phyloP scores from a whole-genome alignment of 1,140 invertebrate species.

The Potamilus streckersoni region DNA sequence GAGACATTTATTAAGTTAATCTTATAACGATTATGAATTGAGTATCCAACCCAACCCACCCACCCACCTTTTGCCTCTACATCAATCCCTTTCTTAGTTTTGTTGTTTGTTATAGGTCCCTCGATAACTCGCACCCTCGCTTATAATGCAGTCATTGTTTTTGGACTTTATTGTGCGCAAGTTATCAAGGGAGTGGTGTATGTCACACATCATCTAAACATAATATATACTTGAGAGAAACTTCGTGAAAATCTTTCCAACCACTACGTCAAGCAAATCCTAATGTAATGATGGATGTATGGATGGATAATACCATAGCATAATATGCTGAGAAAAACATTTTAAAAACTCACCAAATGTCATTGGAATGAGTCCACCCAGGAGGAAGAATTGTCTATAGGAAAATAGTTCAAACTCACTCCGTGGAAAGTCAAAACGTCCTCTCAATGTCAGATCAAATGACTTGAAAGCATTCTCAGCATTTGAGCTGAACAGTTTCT shows the following conservation, averaged over 20 bases:
- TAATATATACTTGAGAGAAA: background rate
- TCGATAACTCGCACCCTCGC: no score
- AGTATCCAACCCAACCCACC: no score
- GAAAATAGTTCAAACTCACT: slow-evolving; percentile 28
- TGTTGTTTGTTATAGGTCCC: no score
- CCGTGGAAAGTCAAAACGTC: slow-evolving; percentile 36
- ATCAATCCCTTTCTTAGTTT: no score
- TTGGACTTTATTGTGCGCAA: no score
- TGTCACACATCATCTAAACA: background rate
- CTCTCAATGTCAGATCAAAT: slow-evolving; percentile 45
- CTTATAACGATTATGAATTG: no score
- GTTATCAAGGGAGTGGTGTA: no score
- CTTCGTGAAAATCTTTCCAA: background rate
- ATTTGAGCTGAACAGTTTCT: slow-evolving; percentile 26
- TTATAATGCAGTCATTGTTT: no score
- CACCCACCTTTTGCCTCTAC: no score
- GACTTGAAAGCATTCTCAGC: slow-evolving; percentile 36
- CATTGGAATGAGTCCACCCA: slow-evolving; percentile 42
- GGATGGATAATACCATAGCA: no score
- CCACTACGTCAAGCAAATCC: background rate
- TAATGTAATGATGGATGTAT: background rate
- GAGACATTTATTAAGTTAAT: no score
- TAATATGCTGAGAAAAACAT: background rate
- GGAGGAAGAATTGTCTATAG: slow-evolving; percentile 23
- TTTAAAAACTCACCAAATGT: slow-evolving; percentile 37